A percentile compares a stretch with the other conserved stretches of the same genome.
phyloP scores from a whole-genome alignment of 2,113 vertebrate genomes.

The Paralichthys olivaceus region DNA sequence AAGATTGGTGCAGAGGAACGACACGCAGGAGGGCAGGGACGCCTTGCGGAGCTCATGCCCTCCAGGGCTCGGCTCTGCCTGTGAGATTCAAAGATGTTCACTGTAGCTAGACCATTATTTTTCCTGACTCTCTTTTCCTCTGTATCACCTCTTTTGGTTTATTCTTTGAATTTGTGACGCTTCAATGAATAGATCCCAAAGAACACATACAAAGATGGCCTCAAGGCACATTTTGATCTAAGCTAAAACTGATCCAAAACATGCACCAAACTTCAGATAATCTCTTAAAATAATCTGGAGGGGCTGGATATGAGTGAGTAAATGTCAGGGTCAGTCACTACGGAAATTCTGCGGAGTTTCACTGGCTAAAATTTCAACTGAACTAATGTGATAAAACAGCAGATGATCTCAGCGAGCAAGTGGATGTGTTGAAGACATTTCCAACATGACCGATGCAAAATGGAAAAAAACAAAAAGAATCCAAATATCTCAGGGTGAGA shows the following conservation, averaged over 20 bases:
- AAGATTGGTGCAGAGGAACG: conserved; percentile 62
- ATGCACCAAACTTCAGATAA: too few species aligned
- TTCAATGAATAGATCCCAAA: background rate
- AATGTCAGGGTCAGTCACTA: background rate
- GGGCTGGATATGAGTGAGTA: too few species aligned
- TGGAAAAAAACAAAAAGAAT: too few species aligned
- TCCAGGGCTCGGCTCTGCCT: conserved; percentile 16
- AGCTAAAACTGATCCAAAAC: background rate
- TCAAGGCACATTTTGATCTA: conserved; percentile 24
- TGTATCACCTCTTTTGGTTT: conserved; percentile 24
- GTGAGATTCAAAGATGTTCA: conserved; percentile 31
- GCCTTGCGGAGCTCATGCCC: conserved; percentile 27
- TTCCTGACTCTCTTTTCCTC: background rate
- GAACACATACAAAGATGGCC: conserved; percentile 13
- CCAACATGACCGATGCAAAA: too few species aligned
- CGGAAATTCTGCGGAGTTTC: too few species aligned
- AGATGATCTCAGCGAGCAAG: too few species aligned
- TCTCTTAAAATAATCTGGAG: too few species aligned
- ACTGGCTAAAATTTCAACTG: too few species aligned
- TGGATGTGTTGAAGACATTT: too few species aligned
- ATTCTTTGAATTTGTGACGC: background rate
- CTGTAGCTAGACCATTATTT: conserved; percentile 23
- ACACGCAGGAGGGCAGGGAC: conserved; percentile 34
- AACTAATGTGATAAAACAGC: too few species aligned
- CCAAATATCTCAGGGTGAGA: too few species aligned